Evolutionary conservation across 2,113 vertebrate genomes (phyloP).

Genomic region (Eubucco bourcierii): DNA sequence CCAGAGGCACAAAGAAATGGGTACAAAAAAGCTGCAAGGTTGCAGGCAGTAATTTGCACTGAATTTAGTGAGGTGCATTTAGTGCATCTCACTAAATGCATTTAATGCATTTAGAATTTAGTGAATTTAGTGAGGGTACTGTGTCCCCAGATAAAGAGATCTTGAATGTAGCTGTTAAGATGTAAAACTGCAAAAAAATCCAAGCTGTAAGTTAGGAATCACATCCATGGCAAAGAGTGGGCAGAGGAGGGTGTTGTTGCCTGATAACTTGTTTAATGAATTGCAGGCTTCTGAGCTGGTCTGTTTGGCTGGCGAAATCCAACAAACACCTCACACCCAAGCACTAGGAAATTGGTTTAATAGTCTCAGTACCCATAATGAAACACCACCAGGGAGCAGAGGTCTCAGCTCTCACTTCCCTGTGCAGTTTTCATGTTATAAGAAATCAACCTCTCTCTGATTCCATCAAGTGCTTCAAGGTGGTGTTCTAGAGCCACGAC

Average conservation of each 20-base stretch:
- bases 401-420: slow-evolving; percentile 16
- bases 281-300: slow-evolving; percentile 15
- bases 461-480: background rate
- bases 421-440: background rate
- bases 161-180: background rate
- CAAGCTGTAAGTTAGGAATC: background rate
- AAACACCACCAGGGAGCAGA: slow-evolving; percentile 39
- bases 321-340: background rate
- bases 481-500: background rate
- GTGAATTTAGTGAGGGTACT: too few species aligned
- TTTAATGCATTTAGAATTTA: too few species aligned
- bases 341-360: background rate
- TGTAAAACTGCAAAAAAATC: background rate
- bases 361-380: background rate
- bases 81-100: too few species aligned
- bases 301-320: background rate
- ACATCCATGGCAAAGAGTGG: background rate
- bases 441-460: background rate
- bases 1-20: background rate
- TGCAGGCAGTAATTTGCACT: fast-evolving
- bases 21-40: background rate
- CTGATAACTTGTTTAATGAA: slow-evolving; percentile 44
- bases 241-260: background rate
- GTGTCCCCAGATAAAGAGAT: background rate
- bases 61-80: background rate